phyloP scores from a whole-genome alignment of 1,140 invertebrate genomes.

The Heliconius hewitsoni region DNA sequence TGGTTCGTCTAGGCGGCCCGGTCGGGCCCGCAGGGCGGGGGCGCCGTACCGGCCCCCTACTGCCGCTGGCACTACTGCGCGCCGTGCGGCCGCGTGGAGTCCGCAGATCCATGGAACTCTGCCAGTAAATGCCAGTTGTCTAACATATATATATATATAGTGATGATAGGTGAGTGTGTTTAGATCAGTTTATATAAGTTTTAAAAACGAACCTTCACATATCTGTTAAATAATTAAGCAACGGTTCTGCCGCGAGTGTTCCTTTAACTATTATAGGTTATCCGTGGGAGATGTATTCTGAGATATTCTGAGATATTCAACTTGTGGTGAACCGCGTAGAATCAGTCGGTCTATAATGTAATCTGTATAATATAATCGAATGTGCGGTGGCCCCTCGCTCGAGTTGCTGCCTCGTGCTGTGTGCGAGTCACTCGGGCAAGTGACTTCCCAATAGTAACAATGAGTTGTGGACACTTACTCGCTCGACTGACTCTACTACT shows the following conservation, averaged over 20 bases:
- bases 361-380: slow-evolving; percentile 22
- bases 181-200: slow-evolving; percentile 18
- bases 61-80: slow-evolving; percentile 20
- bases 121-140: slow-evolving; percentile 10
- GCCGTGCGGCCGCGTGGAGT: slow-evolving; percentile 1
- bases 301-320: slow-evolving; percentile 32
- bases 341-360: slow-evolving; percentile 19
- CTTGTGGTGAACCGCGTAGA: slow-evolving; percentile 38
- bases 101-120: slow-evolving; percentile 14
- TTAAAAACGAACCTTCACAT: slow-evolving; percentile 33
- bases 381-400: slow-evolving; percentile 10
- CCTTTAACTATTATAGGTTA: slow-evolving; percentile 36
- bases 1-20: slow-evolving; percentile 84
- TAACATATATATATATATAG: neutral
- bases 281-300: slow-evolving; percentile 26
- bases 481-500: slow-evolving; percentile 2
- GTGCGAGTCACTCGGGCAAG: slow-evolving; percentile 10
- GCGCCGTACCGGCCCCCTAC: slow-evolving; percentile 72
- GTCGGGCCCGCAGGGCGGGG: slow-evolving; percentile 79
- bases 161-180: slow-evolving; percentile 19
- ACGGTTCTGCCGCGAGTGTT: slow-evolving; percentile 42
- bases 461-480: neutral
- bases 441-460: neutral
- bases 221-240: slow-evolving; percentile 35
- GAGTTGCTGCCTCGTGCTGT: slow-evolving; percentile 12